Conservation (phyloP, 2,797 vertebrate genomes). For the Otolemur crassicaudatus region DNA sequence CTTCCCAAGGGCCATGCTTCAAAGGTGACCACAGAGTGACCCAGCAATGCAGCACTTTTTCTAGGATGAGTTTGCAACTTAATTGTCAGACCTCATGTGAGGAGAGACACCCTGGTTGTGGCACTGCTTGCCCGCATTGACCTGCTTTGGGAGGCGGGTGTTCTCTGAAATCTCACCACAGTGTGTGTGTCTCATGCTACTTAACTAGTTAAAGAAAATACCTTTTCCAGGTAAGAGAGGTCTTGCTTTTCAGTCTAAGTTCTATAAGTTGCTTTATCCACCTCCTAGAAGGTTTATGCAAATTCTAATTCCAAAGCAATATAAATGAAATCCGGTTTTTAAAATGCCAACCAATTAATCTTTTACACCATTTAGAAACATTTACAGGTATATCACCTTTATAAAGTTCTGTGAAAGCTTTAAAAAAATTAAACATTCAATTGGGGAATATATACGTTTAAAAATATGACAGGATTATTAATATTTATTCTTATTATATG, state of each 20-base stretch:
- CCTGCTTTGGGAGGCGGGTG: not conserved
- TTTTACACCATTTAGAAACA: slow-evolving; percentile 18
- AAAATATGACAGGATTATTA: not conserved
- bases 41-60: no score
- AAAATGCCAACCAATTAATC: slow-evolving; percentile 43
- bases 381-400: not conserved
- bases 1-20: no score
- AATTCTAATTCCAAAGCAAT: slow-evolving; percentile 8
- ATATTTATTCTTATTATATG: not conserved
- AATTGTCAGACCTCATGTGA: no score
- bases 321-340: slow-evolving; percentile 56
- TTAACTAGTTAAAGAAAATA: not conserved
- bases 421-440: slow-evolving; percentile 2
- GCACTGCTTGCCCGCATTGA: rapidly evolving
- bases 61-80: no score
- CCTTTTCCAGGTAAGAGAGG: not conserved
- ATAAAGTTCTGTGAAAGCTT: not conserved
- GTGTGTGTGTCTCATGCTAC: not conserved
- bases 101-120: not conserved
- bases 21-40: no score
- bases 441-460: not conserved
- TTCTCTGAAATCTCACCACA: not conserved
- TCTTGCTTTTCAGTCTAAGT: not conserved
- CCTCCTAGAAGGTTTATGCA: not conserved
- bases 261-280: not conserved